Evolutionary conservation across 2,113 vertebrate genomes (phyloP).

Genomic region (Calidris pygmaea): DNA sequence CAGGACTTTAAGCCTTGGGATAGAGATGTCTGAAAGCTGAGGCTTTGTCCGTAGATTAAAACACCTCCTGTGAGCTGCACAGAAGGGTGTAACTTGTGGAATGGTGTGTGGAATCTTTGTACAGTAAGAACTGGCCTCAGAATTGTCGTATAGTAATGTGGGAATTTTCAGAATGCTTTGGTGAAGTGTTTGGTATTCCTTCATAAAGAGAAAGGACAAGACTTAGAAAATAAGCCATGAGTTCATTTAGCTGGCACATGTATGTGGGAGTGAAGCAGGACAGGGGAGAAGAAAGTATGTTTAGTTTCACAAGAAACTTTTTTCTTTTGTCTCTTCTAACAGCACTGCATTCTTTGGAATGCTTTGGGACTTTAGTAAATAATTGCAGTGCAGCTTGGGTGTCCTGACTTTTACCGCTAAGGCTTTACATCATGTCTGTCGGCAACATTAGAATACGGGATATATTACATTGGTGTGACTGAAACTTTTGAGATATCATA

Average conservation of each 20-base stretch:
- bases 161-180: background rate
- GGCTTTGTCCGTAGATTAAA: background rate
- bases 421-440: background rate
- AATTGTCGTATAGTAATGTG: background rate
- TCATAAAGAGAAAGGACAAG: background rate
- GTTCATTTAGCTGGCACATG: background rate
- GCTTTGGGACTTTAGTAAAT: background rate
- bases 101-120: background rate
- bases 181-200: background rate
- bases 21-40: background rate
- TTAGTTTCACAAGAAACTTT: background rate
- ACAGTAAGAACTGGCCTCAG: background rate
- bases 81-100: background rate
- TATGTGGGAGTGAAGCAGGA: background rate
- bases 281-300: background rate
- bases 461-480: background rate
- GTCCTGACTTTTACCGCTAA: background rate
- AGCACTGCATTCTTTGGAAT: background rate
- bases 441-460: background rate
- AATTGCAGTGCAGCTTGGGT: background rate
- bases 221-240: background rate
- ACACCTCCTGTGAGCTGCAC: background rate
- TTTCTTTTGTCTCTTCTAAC: background rate
- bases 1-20: background rate
- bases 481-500: background rate